Evolutionary conservation across 2,888 invertebrate species (phyloP).

Genomic region (Drosophila cracens): DNA sequence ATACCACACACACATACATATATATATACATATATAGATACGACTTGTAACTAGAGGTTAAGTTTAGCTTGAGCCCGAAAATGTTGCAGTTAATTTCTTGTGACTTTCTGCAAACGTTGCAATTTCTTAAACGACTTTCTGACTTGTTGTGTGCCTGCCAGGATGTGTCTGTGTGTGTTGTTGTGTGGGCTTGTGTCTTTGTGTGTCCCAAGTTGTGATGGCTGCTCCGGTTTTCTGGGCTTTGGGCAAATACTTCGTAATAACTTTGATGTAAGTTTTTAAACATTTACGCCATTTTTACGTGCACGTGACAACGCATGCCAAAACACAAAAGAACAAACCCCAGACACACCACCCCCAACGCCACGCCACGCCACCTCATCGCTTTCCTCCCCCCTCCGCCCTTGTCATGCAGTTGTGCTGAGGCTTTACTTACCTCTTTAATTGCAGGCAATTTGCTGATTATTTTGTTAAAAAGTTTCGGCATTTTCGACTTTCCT

Average conservation of each 20-base stretch:
- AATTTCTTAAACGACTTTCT: constrained; percentile 59
- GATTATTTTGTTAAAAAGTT: constrained; percentile 69
- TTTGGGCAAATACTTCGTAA: constrained; percentile 66
- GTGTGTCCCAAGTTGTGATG: constrained; percentile 5
- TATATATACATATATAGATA: not conserved
- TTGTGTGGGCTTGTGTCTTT: constrained; percentile 3
- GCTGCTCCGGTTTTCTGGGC: constrained; percentile 21
- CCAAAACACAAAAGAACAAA: constrained; percentile 51
- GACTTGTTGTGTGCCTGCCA: constrained; percentile 20
- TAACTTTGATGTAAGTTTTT: constrained; percentile 78
- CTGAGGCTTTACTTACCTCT: constrained; percentile 38
- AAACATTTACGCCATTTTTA: constrained; percentile 77
- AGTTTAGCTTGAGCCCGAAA: constrained; percentile 40
- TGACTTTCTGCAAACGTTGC: constrained; percentile 57
- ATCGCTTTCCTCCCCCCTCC: not conserved
- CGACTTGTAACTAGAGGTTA: constrained; percentile 24
- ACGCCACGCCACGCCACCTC: not conserved
- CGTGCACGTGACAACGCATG: constrained; percentile 76
- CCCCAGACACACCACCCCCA: constrained; percentile 5
- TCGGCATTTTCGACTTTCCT: constrained; percentile 38
- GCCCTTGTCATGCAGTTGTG: constrained; percentile 10
- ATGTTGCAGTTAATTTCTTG: constrained; percentile 67
- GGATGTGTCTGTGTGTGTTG: not conserved
- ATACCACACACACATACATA: not conserved
- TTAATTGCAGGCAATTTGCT: constrained; percentile 74